phyloP scores from a whole-genome alignment of 1,140 invertebrate genomes.

The Ceratosolen fusciceps region DNA sequence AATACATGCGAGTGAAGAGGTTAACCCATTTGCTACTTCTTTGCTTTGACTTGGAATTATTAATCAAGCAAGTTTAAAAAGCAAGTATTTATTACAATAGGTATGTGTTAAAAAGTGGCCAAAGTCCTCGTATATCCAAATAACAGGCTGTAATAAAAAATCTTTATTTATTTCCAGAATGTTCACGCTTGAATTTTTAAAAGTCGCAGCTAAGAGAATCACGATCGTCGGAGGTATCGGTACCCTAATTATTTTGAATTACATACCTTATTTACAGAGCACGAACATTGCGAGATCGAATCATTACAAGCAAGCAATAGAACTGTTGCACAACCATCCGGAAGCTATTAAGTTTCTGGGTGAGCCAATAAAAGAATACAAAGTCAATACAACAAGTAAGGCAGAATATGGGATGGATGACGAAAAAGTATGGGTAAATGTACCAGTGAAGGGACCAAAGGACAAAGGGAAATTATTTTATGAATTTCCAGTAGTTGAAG shows the following conservation, averaged over 20 bases:
- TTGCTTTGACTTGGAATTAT: no score
- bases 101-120: no score
- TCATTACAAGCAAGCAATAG: slow-evolving; percentile 51
- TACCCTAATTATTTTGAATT: slow-evolving; percentile 2
- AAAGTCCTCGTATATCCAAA: no score
- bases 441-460: slow-evolving; percentile 54
- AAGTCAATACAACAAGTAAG: slow-evolving; percentile 36
- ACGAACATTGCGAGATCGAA: not conserved
- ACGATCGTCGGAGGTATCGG: slow-evolving; percentile 13
- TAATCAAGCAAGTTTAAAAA: no score
- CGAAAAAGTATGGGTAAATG: slow-evolving; percentile 47
- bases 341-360: slow-evolving; percentile 54
- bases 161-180: slow-evolving; percentile 29
- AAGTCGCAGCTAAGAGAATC: slow-evolving; percentile 14
- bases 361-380: slow-evolving; percentile 53
- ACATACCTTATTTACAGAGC: slow-evolving; percentile 26
- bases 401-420: slow-evolving; percentile 40
- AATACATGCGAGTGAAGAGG: no score
- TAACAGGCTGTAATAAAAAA: no score
- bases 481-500: slow-evolving; percentile 17
- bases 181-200: not conserved
- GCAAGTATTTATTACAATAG: no score
- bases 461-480: slow-evolving; percentile 52
- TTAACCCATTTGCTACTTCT: no score
- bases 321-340: slow-evolving; percentile 46